Evolutionary conservation across 2,113 vertebrate species (phyloP).

Genomic region (Xenopus laevis): DNA sequence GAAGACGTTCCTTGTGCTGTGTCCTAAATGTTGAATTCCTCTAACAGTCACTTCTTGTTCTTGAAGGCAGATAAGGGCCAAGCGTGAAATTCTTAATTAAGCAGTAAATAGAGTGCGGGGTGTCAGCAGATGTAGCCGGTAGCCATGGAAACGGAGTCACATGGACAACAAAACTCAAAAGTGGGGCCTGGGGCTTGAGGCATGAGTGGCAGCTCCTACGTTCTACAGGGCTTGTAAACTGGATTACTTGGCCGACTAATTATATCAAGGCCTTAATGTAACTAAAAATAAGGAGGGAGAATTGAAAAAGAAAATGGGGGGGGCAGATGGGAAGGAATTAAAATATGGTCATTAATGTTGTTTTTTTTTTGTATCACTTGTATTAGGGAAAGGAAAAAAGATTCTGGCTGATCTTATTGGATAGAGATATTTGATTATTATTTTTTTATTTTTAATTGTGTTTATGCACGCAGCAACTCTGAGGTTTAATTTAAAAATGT

Average conservation of each 20-base stretch:
- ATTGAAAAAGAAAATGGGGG: constrained; percentile 2
- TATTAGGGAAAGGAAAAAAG: too few relatives aligned
- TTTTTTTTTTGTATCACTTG: not conserved
- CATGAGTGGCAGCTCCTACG: constrained; percentile 75
- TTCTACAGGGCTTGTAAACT: constrained; percentile 77
- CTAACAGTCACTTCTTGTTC: constrained; percentile 77
- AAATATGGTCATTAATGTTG: not conserved
- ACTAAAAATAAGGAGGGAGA: constrained; percentile 61
- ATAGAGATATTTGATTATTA: too few relatives aligned
- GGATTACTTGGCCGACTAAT: constrained; percentile 77
- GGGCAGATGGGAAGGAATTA: not conserved
- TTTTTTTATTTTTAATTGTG: too few relatives aligned
- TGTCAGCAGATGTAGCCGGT: constrained; percentile 82
- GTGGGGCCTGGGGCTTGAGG: constrained; percentile 56
- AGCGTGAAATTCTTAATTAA: constrained; percentile 87
- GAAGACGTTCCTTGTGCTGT: constrained; percentile 66
- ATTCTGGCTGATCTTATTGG: too few relatives aligned
- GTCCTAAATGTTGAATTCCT: constrained; percentile 77
- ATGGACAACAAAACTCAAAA: constrained; percentile 58
- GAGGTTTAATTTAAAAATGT: too few relatives aligned
- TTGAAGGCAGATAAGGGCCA: constrained; percentile 73
- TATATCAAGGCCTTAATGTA: constrained; percentile 69
- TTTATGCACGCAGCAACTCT: too few relatives aligned
- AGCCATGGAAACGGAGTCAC: constrained; percentile 73
- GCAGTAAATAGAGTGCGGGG: constrained; percentile 79